Evolutionary conservation across 2,888 invertebrate genomes (phyloP).

Genomic region (Coremacera marginata): DNA sequence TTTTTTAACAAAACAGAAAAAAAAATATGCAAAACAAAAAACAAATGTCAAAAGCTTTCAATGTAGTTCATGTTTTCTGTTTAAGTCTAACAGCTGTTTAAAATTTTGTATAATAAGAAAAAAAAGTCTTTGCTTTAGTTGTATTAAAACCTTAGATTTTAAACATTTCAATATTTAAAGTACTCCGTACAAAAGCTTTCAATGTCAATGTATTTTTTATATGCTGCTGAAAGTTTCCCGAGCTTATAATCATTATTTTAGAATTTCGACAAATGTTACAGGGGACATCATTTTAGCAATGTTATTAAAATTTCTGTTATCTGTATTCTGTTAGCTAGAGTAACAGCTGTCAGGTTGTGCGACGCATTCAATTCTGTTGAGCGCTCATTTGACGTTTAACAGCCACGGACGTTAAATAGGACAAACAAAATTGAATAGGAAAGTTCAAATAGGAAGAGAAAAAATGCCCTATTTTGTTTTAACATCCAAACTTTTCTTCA

Average conservation of each 20-base stretch:
- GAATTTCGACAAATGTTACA: slow-evolving; percentile 1
- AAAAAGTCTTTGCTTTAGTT: too few species aligned
- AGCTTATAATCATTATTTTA: slow-evolving; percentile 24
- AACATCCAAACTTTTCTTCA: too few species aligned
- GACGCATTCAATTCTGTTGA: slow-evolving; percentile 13
- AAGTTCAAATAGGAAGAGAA: neutral
- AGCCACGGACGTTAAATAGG: slow-evolving; percentile 25
- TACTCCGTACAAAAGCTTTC: too few species aligned
- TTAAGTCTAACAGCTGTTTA: too few species aligned
- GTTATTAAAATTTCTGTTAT: neutral
- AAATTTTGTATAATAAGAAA: too few species aligned
- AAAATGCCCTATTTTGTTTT: too few species aligned
- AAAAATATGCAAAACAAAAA: too few species aligned
- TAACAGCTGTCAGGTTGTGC: neutral
- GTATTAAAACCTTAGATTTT: too few species aligned
- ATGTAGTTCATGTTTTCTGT: too few species aligned
- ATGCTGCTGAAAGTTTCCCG: neutral
- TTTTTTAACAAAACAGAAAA: too few species aligned
- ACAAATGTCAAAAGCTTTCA: too few species aligned
- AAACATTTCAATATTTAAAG: too few species aligned
- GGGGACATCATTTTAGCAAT: neutral
- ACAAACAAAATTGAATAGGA: neutral
- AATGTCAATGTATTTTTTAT: neutral
- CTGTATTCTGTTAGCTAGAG: neutral
- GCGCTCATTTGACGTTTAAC: slow-evolving; percentile 18